Evolutionary conservation across 2,888 invertebrate species (phyloP).

Genomic region (Cataglyphis albicans): DNA sequence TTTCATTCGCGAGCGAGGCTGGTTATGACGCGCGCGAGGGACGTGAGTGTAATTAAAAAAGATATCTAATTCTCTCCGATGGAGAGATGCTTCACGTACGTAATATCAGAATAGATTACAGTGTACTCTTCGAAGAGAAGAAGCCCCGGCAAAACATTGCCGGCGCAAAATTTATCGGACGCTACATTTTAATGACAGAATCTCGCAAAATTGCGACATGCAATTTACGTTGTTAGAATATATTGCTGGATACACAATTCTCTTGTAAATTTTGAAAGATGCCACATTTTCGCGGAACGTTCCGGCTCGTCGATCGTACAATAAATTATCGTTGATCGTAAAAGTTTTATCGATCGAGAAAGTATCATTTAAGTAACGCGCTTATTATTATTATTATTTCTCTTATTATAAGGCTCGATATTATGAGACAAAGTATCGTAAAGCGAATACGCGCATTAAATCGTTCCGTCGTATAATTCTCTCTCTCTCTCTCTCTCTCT

Average conservation of each 20-base stretch:
- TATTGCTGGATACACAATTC: conserved; percentile 11
- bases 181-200: conserved; percentile 28
- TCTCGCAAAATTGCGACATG: conserved; percentile 35
- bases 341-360: conserved; percentile 7
- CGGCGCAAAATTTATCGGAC: conserved; percentile 24
- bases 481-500: too few relatives aligned
- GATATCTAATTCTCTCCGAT: conserved; percentile 40
- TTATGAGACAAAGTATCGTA: conserved; percentile 1
- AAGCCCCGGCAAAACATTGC: not conserved
- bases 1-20: conserved; percentile 1
- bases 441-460: conserved; percentile 27
- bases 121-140: not conserved
- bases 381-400: conserved; percentile 32
- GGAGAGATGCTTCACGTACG: not conserved
- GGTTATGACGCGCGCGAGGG: conserved; percentile 12
- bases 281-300: conserved; percentile 7
- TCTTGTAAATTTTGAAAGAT: conserved; percentile 18
- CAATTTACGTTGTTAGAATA: conserved; percentile 30
- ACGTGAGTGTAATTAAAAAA: conserved; percentile 43
- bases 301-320: conserved; percentile 1
- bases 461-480: not conserved
- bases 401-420: conserved; percentile 30
- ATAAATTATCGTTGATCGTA: conserved; percentile 14
- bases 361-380: conserved; percentile 42
- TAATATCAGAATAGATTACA: conserved; percentile 43